phyloP scores from a whole-genome alignment of 2,888 invertebrate species.

The Amphipoea oculea region DNA sequence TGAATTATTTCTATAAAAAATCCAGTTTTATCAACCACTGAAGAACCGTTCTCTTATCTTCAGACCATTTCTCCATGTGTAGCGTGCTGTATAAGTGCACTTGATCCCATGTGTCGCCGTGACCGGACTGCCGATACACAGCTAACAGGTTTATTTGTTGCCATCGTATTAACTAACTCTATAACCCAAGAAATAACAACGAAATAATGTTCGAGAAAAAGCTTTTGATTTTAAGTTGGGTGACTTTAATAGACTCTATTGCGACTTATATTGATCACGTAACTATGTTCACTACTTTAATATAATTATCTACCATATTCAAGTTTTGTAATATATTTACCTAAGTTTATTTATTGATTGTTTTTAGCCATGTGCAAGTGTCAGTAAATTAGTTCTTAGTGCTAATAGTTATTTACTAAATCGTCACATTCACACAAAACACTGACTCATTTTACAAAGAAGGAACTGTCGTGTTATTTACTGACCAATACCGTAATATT shows the following conservation, averaged over 20 bases:
- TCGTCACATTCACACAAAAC: background rate
- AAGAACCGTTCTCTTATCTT: constrained; percentile 21
- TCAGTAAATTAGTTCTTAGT: too few species aligned
- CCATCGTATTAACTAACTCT: constrained; percentile 68
- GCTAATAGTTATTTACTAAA: background rate
- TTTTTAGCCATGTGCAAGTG: too few species aligned
- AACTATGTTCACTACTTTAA: too few species aligned
- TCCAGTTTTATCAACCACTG: background rate
- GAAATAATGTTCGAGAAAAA: constrained; percentile 1
- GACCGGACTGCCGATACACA: constrained; percentile 85
- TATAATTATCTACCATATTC: too few species aligned
- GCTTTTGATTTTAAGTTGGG: background rate
- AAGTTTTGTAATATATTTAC: too few species aligned
- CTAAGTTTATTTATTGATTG: too few species aligned
- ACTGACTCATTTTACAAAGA: background rate
- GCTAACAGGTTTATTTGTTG: constrained; percentile 89
- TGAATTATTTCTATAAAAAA: background rate
- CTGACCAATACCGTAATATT: constrained; percentile 22
- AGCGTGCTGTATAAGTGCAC: constrained; percentile 77
- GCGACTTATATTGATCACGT: background rate
- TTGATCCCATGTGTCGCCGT: constrained; percentile 86
- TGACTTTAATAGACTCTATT: background rate
- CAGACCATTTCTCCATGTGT: constrained; percentile 67
- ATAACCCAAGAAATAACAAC: constrained; percentile 37
- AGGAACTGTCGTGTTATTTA: constrained; percentile 1